Evolutionary conservation across 2,113 vertebrate species (phyloP).

Genomic region (Pionites leucogaster): DNA sequence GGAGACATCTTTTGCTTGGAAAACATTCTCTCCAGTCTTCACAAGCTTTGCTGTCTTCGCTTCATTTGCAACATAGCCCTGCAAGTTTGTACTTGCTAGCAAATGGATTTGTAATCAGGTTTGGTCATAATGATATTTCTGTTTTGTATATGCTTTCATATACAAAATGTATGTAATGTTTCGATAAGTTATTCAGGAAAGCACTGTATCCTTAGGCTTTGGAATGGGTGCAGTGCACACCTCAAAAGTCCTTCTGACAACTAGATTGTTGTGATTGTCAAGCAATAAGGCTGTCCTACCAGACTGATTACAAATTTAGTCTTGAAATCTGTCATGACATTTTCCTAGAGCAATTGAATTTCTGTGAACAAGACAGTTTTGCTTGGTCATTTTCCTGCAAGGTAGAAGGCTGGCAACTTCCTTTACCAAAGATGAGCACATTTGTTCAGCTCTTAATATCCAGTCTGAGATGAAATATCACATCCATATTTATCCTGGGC

Average conservation of each 20-base stretch:
- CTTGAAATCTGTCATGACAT: neutral
- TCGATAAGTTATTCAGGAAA: neutral
- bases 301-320: neutral
- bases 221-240: neutral
- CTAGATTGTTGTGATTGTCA: neutral
- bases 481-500: neutral
- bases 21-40: neutral
- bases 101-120: neutral
- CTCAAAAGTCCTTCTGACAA: neutral
- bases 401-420: neutral
- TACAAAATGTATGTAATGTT: neutral
- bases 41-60: neutral
- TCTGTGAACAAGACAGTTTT: neutral
- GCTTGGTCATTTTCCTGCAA: neutral
- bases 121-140: neutral
- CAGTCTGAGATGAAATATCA: neutral
- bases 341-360: neutral
- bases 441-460: constrained; percentile 1
- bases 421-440: neutral
- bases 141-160: neutral
- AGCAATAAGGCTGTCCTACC: neutral
- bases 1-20: neutral
- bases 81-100: neutral
- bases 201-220: neutral
- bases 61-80: neutral